Evolutionary conservation across 64 coral and sea anemone species (phyloP).

Genomic region (Montipora sp.): DNA sequence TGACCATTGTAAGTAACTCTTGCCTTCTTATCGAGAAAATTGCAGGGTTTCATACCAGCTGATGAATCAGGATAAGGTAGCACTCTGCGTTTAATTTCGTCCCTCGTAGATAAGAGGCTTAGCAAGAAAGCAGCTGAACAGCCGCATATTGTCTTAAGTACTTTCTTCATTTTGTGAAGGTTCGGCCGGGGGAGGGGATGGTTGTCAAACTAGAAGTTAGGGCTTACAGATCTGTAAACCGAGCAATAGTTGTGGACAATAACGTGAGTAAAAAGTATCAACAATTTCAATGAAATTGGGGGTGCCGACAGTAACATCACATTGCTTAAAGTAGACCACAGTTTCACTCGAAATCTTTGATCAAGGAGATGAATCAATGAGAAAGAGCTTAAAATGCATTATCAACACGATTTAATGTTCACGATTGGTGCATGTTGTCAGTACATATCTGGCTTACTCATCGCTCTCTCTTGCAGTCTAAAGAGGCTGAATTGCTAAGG

Average conservation of each 20-base stretch:
- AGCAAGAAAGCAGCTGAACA: slow-evolving; percentile 1
- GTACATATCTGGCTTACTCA: too few relatives aligned
- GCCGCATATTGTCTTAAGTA: not conserved
- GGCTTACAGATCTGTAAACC: too few relatives aligned
- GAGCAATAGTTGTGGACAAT: too few relatives aligned
- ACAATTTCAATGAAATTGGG: too few relatives aligned
- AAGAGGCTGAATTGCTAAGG: too few relatives aligned
- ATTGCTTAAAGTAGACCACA: too few relatives aligned
- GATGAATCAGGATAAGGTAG: slow-evolving; percentile 13
- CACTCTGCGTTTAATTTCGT: slow-evolving; percentile 8
- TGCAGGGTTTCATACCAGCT: not conserved
- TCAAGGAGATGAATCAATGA: not conserved
- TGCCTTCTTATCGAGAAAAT: not conserved
- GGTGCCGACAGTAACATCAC: too few relatives aligned
- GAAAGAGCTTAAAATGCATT: not conserved
- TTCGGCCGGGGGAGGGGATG: not conserved
- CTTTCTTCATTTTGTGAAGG: not conserved
- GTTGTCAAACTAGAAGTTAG: not conserved
- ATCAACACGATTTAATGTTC: too few relatives aligned
- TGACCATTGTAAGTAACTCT: not conserved
- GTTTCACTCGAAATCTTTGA: not conserved
- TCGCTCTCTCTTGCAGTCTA: too few relatives aligned
- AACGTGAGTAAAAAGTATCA: too few relatives aligned
- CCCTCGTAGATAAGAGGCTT: not conserved
- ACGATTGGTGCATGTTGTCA: too few relatives aligned